Evolutionary conservation across 1,140 invertebrate genomes (phyloP), one percentile per base, ranked within the genome.

Genomic region (Procambarus clarkii): DNA sequence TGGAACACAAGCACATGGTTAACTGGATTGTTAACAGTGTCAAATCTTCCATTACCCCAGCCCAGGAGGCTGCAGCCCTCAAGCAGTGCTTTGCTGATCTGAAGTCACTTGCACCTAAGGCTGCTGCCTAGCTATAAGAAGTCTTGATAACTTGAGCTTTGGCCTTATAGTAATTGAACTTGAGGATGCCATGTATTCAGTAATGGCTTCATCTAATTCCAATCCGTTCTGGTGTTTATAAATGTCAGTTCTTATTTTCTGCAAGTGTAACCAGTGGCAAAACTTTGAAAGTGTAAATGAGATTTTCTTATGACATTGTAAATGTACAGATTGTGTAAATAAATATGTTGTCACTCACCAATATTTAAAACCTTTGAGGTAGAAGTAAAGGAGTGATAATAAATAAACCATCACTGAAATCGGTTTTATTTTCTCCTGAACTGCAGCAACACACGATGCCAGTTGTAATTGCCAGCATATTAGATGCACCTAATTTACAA

Each of bases 1-100:
- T 99, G 93, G 96, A 97, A 93, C 98, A 99, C 94, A 97, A 97
- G 94, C 97, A 99, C 94, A 97, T 99, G 97, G 97, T 98, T 0
- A 96, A 98, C 94, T 99, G 98, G 98, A 97, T 99, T 91, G 96
- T 98, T 3, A 94, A 95, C 92, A 97, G 95, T 94, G 98, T 99
- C 11, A 95, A 96, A 69, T 96, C 97, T 93, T 96, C 98, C 88
- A 98, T 99, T 94, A 98, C 98, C 79, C 96, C 98, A 0, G 97
- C 99, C 94, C 98, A 98, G 95, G 98, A 99, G 94, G 98, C 98
- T 94, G 96, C 97, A 91, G 97, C 97, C 90, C 95, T 99, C 78
- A 96, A 97, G 94, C 97, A 97, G 94, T 99, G 98, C 95, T 97
- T 99, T 93, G 95, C 96, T 54, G 98, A 98, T 95, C 96, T 99